Evolutionary conservation across 1,140 invertebrate species (phyloP).

Genomic region (Drosophila sp.): DNA sequence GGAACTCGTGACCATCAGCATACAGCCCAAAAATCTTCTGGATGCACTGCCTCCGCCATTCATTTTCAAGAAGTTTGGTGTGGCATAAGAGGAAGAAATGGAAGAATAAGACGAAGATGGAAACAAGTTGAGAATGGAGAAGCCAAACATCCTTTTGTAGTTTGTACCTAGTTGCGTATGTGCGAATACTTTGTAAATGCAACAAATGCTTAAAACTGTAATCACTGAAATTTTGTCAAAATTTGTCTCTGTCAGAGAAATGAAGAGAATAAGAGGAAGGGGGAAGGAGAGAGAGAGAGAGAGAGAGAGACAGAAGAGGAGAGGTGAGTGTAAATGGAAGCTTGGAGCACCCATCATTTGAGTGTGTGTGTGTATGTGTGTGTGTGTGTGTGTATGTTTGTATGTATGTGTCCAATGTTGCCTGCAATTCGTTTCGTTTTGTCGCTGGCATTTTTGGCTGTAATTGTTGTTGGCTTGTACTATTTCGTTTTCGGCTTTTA

Average conservation of each 20-base stretch:
- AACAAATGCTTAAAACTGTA: conserved; percentile 8
- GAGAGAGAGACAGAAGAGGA: too few species aligned
- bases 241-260: conserved; percentile 67
- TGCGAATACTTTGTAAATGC: conserved; percentile 13
- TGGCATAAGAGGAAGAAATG: conserved; percentile 2
- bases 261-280: background rate
- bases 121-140: background rate
- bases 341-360: background rate
- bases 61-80: conserved; percentile 87
- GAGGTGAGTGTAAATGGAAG: conserved; percentile 1
- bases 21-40: conserved; percentile 87
- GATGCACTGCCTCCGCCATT: conserved; percentile 88
- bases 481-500: conserved; percentile 39
- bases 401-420: conserved; percentile 58
- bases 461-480: conserved; percentile 65
- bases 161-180: background rate
- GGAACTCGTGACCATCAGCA: conserved; percentile 89
- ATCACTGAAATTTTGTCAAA: conserved; percentile 38
- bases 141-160: too few species aligned
- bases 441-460: conserved; percentile 73
- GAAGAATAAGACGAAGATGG: too few species aligned
- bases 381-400: too few species aligned
- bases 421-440: conserved; percentile 78
- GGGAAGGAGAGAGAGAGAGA: too few species aligned
- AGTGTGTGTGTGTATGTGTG: too few species aligned